phyloP scores from a whole-genome alignment of 2,797 vertebrate genomes.

The Pseudopleuronectes americanus region DNA sequence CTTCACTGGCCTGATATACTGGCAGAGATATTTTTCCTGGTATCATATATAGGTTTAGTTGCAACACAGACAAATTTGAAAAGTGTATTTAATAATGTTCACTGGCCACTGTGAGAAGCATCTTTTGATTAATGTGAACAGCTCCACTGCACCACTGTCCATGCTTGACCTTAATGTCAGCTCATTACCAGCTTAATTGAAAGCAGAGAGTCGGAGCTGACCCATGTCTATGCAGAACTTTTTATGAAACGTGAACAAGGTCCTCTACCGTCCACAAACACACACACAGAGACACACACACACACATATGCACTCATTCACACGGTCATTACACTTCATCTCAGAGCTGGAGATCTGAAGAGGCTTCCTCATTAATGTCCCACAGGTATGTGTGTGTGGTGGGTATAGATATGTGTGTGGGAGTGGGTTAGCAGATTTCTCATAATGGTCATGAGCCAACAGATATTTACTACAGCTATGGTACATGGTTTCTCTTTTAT shows the following conservation, averaged over 20 bases:
- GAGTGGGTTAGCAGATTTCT: conserved; percentile 13
- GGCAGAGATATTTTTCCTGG: neutral
- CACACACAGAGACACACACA: neutral
- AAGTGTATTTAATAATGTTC: conserved; percentile 9
- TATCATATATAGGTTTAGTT: neutral
- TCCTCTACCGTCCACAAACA: conserved; percentile 6
- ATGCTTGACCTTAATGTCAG: conserved; percentile 69
- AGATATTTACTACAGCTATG: neutral
- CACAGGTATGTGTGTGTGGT: neutral
- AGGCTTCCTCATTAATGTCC: conserved; percentile 53
- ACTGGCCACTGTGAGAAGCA: conserved; percentile 28
- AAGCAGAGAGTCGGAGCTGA: conserved; percentile 54
- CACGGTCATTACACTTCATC: conserved; percentile 21
- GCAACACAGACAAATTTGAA: neutral
- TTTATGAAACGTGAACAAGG: conserved; percentile 32
- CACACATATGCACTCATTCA: conserved; percentile 2
- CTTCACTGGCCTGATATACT: neutral
- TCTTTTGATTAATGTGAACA: conserved; percentile 56
- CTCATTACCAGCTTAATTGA: conserved; percentile 71
- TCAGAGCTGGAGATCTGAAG: conserved; percentile 29
- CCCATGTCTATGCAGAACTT: conserved; percentile 37
- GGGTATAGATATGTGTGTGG: too few species aligned
- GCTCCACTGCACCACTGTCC: conserved; percentile 46
- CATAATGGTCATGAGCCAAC: conserved; percentile 24
- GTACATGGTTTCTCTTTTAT: neutral